Evolutionary conservation across 2,113 vertebrate genomes (phyloP).

Genomic region (Podarcis muralis): DNA sequence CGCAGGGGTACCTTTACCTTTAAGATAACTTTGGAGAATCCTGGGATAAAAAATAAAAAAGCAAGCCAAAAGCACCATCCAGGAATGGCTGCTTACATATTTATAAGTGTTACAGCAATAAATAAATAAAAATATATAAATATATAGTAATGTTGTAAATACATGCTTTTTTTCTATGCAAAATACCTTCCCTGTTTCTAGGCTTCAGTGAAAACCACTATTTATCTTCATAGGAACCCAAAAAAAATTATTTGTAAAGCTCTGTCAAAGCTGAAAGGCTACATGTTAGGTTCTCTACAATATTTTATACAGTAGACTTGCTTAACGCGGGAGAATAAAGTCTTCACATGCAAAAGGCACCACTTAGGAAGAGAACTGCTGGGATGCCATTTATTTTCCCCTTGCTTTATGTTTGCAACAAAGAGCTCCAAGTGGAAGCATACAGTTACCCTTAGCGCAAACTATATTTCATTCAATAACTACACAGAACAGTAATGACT

Average conservation of each 20-base stretch:
- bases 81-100: not conserved
- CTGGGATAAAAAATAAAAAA: not conserved
- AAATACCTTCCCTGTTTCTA: not conserved
- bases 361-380: slow-evolving; percentile 23
- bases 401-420: slow-evolving; percentile 30
- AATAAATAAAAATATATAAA: too few relatives aligned
- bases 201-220: not conserved
- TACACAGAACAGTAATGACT: not conserved
- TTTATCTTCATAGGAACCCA: not conserved
- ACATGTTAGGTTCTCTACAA: slow-evolving; percentile 22
- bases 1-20: too few relatives aligned
- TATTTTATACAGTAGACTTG: slow-evolving; percentile 1
- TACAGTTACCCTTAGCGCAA: not conserved
- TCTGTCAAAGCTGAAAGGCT: slow-evolving; percentile 15
- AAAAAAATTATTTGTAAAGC: not conserved
- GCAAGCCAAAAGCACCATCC: not conserved
- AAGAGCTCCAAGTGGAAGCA: slow-evolving; percentile 23
- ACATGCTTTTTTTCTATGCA: not conserved
- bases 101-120: not conserved
- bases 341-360: slow-evolving; percentile 21
- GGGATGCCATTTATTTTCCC: slow-evolving; percentile 37
- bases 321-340: slow-evolving; percentile 18
- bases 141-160: not conserved
- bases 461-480: slow-evolving; percentile 8
- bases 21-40: not conserved